These are phyloP conservation scores for Hemaris fuciformis DNA, from an alignment of 2,888 invertebrate genomes.

Conservation along the genomic window DNA sequence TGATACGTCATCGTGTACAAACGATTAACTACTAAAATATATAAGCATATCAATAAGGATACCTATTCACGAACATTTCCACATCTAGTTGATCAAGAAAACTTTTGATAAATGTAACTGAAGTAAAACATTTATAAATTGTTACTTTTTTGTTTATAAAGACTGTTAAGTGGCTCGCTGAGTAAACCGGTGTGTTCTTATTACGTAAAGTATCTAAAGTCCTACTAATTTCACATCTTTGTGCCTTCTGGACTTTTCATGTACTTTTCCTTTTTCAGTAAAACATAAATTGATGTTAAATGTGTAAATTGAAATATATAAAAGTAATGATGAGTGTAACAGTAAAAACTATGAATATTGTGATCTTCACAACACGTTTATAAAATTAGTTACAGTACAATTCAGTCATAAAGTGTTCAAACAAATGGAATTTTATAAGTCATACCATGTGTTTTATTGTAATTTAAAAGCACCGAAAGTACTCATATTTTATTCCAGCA, in stretches of 20 bases:
- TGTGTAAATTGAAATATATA: background rate
- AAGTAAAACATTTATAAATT: too few relatives aligned
- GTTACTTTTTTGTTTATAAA: too few relatives aligned
- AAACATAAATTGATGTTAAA: background rate
- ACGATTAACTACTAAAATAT: background rate
- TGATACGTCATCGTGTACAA: background rate
- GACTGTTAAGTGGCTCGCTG: too few relatives aligned
- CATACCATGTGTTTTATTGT: background rate
- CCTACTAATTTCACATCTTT: background rate
- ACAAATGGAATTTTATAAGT: background rate
- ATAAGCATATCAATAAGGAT: background rate
- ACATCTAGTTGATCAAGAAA: background rate
- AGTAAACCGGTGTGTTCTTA: too few relatives aligned
- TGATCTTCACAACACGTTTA: background rate
- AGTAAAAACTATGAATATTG: background rate
- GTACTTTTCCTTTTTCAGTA: background rate
- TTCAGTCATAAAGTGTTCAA: background rate
- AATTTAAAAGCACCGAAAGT: slow-evolving; percentile 36
- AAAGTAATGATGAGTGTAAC: background rate
- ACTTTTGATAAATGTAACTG: too few relatives aligned
- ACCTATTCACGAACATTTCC: background rate
- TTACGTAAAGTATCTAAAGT: background rate
- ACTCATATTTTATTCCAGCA: slow-evolving; percentile 38
- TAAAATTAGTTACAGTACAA: slow-evolving; percentile 12
- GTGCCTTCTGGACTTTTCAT: background rate